These are phyloP conservation scores for Drosophila melanosoma DNA, from an alignment of 2,888 invertebrate genomes.

Conservation along the genomic window DNA sequence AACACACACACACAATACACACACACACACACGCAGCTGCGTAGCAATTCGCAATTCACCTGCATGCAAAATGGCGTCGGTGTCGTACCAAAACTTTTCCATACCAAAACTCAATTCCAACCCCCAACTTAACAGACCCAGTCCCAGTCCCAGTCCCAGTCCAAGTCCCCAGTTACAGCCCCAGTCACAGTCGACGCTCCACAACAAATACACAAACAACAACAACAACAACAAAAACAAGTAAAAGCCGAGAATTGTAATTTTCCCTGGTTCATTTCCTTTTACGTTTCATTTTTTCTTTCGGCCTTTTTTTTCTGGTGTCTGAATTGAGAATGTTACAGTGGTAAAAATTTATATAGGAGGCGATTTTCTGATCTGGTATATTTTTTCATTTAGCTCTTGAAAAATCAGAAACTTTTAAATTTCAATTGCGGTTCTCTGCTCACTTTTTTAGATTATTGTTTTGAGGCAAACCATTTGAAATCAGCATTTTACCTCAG, in stretches of 20 bases:
- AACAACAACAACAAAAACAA: conserved; percentile 23
- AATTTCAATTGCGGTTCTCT: no score
- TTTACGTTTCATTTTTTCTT: conserved; percentile 60
- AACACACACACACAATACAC: conserved; percentile 46
- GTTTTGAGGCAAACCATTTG: no score
- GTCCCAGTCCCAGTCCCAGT: no score
- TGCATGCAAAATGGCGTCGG: conserved; percentile 72
- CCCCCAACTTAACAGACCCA: not conserved
- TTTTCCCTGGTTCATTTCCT: conserved; percentile 82
- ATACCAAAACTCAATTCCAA: conserved; percentile 68
- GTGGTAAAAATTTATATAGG: conserved; percentile 33
- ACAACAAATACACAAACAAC: conserved; percentile 11
- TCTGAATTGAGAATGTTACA: conserved; percentile 63
- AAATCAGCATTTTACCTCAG: not conserved
- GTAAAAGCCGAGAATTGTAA: conserved; percentile 70
- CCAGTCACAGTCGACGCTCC: conserved; percentile 25
- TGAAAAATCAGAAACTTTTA: not conserved
- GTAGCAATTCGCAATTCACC: conserved; percentile 64
- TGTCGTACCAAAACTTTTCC: conserved; percentile 15
- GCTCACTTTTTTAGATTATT: no score
- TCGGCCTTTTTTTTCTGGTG: conserved; percentile 41
- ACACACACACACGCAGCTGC: conserved; percentile 41
- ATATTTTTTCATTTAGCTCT: not conserved
- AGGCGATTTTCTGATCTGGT: not conserved
- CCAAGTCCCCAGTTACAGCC: conserved; percentile 25